Conservation (phyloP, 2,797 vertebrate species). For the Myotis findleyi region DNA sequence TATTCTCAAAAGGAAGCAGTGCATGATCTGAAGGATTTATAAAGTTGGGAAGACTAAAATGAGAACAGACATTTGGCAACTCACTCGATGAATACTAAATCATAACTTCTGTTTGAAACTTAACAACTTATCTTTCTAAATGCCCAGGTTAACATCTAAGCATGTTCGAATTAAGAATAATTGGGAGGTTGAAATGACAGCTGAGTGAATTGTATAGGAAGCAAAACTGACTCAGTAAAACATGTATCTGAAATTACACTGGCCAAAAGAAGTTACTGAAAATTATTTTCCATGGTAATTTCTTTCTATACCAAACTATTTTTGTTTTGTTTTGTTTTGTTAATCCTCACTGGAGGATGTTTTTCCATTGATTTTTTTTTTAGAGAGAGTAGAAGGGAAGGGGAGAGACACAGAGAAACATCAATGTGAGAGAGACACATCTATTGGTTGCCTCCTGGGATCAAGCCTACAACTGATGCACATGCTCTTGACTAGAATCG, state of each 20-base stretch:
- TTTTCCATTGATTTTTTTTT: not conserved
- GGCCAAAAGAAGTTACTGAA: not conserved
- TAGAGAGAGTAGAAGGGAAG: not conserved
- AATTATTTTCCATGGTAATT: not conserved
- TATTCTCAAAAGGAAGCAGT: slow-evolving; percentile 27
- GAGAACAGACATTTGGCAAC: not conserved
- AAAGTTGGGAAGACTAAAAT: slow-evolving; percentile 28
- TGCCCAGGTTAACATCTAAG: slow-evolving; percentile 53
- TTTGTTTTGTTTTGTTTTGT: not conserved
- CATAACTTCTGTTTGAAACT: slow-evolving; percentile 44
- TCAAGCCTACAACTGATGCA: not conserved
- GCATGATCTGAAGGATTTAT: slow-evolving; percentile 4
- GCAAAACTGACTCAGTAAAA: slow-evolving; percentile 37
- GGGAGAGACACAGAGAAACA: not conserved
- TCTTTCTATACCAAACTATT: not conserved
- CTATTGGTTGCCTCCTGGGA: too few relatives aligned
- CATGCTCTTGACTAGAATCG: not conserved
- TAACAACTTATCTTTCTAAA: slow-evolving; percentile 63
- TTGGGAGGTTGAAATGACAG: slow-evolving; percentile 27
- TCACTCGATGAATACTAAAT: slow-evolving; percentile 39
- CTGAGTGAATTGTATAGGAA: slow-evolving; percentile 52
- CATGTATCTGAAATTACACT: not conserved
- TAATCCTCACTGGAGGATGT: not conserved
- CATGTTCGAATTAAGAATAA: slow-evolving; percentile 63
- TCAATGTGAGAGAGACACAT: not conserved